Evolutionary conservation across 2,888 invertebrate species (phyloP), one percentile per base, ranked within the genome.

Genomic region (Tetranychus truncatus): DNA sequence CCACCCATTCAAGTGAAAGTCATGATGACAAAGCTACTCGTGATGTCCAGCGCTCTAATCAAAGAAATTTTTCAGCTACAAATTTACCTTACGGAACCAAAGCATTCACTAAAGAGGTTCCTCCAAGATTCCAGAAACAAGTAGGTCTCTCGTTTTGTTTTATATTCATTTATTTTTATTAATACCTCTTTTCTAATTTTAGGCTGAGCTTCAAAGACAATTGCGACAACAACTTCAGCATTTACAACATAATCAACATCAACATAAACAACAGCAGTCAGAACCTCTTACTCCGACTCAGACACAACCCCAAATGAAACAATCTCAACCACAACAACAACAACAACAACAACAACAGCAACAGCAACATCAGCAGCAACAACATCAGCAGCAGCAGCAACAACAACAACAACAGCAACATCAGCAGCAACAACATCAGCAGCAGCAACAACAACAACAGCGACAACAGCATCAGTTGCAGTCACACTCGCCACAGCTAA

Each of bases 101-200:
- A 80, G 88, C 88, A 78, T 91, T 90, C 83, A 90, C 91, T 82
- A 88, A 87, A 74, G 89, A 91, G 83, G 86, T 93, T 81, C 92
- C 93, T 75, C 93, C 93, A 20, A 86, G 93, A 76, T 91, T 92
- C 83, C 87, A 89, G 80, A 89, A 55, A 55, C 55, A 55, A 15
- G 55, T 55, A 7, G 7, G 15, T 55, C 15, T 15, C 9, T 55
- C 55, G 9, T 55, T 55, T 15, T 55, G 9, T 9, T 55, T 0
- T 7, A 55, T 55, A 2, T 55, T 55, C 1, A 46, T 55, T 15
- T 11, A 46, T 55, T 15, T 55, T 15, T 6, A 15, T 55, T 15
- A 55, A 55, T 6, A 15, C 15, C 15, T 55, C 15, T 55, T 15
- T 15, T 55, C 15, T 55, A 55, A 5, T 55, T 55, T 80, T 89